A percentile compares a stretch with the other conserved stretches of the same genome.
These are phyloP conservation scores for Sycophila sp. DNA, from an alignment of 1,140 invertebrate species.

Conservation along the genomic window DNA sequence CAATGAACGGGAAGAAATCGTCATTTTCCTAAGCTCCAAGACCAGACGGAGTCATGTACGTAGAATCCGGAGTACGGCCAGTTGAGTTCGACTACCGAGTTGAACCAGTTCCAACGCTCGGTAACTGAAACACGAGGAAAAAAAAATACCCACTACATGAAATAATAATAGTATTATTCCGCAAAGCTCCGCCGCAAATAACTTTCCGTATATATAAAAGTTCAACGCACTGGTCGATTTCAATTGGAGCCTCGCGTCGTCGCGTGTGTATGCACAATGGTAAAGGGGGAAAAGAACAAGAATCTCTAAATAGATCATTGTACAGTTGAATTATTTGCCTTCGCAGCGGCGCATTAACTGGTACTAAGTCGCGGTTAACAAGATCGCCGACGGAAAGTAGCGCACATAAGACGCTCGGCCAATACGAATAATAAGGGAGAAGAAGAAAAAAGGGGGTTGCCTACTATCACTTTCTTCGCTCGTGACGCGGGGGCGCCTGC, in stretches of 20 bases:
- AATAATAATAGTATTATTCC: not conserved
- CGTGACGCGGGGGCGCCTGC: not conserved
- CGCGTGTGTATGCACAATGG: no score
- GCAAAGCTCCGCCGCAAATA: not conserved
- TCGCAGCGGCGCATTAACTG: not conserved
- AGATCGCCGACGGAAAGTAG: constrained; percentile 22
- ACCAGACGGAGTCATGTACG: not conserved
- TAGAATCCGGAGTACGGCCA: not conserved
- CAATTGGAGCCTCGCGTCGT: no score
- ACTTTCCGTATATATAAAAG: not conserved
- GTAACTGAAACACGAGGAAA: not conserved
- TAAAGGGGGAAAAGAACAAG: not conserved
- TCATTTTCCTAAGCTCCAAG: not conserved
- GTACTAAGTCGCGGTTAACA: constrained; percentile 14
- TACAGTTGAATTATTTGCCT: no score
- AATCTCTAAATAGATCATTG: no score
- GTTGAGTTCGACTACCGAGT: not conserved
- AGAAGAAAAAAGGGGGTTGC: not conserved
- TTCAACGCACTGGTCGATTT: no score
- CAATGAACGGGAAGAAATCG: not conserved
- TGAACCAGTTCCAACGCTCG: no score
- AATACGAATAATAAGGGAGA: not conserved
- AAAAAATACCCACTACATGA: not conserved
- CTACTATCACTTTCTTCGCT: constrained; percentile 17
- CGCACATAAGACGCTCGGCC: no score